A percentile compares a stretch with the other conserved stretches of the same genome.
phyloP scores from a whole-genome alignment of 2,888 invertebrate species.

The Cataglyphis livida region DNA sequence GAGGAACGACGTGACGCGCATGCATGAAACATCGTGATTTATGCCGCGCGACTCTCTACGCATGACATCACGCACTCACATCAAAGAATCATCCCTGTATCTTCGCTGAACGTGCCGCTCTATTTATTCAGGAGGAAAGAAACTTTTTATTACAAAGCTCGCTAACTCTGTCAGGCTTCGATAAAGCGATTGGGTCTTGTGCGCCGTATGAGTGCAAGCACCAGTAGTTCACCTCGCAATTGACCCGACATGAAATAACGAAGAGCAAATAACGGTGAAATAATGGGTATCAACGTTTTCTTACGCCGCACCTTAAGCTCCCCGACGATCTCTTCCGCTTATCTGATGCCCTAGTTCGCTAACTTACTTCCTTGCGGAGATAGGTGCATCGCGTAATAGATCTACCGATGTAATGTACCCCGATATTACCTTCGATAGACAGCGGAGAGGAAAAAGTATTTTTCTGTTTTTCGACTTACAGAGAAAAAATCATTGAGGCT shows the following conservation, averaged over 20 bases:
- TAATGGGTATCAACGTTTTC: constrained; percentile 67
- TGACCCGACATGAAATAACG: constrained; percentile 51
- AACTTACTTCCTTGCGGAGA: constrained; percentile 70
- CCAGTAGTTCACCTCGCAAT: background rate
- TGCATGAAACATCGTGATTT: constrained; percentile 39
- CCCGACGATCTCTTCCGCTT: constrained; percentile 61
- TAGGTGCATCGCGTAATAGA: constrained; percentile 74
- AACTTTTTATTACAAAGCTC: background rate
- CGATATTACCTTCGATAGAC: constrained; percentile 36
- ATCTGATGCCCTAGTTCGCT: constrained; percentile 75
- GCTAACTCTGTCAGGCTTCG: constrained; percentile 27
- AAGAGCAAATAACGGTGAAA: constrained; percentile 56
- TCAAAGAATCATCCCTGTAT: constrained; percentile 4
- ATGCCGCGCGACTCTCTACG: background rate
- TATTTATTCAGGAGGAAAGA: background rate
- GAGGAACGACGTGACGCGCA: constrained; percentile 13
- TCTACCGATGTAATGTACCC: constrained; percentile 60
- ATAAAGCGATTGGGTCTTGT: constrained; percentile 26
- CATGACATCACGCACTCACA: background rate
- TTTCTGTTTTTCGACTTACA: constrained; percentile 12
- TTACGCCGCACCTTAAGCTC: constrained; percentile 61
- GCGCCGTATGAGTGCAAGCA: background rate
- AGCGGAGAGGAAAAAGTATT: constrained; percentile 6
- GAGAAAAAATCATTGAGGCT: background rate
- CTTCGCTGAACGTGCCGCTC: background rate